Evolutionary conservation across 2,113 vertebrate species (phyloP).

Genomic region (Marcusenius ussheri): DNA sequence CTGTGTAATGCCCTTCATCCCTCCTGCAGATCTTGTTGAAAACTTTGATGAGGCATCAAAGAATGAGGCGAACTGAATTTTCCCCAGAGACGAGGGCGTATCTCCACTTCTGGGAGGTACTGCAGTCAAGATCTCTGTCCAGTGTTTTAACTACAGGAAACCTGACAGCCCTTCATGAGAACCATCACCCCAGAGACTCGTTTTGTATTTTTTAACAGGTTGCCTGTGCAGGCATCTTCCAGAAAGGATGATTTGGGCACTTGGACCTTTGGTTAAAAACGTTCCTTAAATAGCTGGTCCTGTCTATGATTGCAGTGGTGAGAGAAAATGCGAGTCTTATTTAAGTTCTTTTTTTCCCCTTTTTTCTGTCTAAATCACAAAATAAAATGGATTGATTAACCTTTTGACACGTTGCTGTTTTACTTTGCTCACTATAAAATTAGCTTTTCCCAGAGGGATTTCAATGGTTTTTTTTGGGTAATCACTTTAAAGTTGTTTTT

Average conservation of each 20-base stretch:
- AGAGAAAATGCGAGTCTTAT: constrained; percentile 62
- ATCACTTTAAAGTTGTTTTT: not conserved
- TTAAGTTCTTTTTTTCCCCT: constrained; percentile 59
- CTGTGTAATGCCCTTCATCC: not conserved
- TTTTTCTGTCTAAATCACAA: constrained; percentile 62
- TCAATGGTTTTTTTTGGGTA: not conserved
- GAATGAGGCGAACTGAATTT: constrained; percentile 82
- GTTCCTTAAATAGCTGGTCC: constrained; percentile 33
- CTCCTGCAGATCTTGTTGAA: constrained; percentile 86
- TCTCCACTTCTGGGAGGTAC: constrained; percentile 34
- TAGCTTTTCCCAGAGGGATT: not conserved
- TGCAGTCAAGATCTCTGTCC: constrained; percentile 48
- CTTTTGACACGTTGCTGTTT: constrained; percentile 46
- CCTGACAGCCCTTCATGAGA: constrained; percentile 40
- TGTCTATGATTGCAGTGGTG: constrained; percentile 61
- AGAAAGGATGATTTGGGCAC: constrained; percentile 78
- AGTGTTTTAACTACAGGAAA: constrained; percentile 72
- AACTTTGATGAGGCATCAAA: constrained; percentile 98
- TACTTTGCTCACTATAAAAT: not conserved
- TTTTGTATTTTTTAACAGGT: constrained; percentile 81
- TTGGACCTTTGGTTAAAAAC: constrained; percentile 48
- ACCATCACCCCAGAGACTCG: constrained; percentile 45
- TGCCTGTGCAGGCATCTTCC: constrained; percentile 71
- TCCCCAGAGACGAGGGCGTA: not conserved
- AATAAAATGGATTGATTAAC: constrained; percentile 69